Conservation (phyloP, 2,888 invertebrate genomes). For the Brachypterus glaber region DNA sequence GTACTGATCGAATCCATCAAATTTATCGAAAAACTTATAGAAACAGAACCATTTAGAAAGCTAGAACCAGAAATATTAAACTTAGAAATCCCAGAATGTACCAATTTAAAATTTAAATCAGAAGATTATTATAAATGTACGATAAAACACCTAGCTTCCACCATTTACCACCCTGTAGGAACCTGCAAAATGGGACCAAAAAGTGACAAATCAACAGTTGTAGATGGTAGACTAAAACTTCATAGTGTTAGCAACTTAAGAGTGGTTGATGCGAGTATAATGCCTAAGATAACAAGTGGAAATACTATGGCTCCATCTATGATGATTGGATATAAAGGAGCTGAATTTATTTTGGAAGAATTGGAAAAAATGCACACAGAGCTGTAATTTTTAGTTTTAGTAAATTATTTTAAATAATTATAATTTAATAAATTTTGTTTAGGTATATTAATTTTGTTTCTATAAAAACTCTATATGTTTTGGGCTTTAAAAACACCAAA, state of each 20-base stretch:
- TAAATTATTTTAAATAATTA: background rate
- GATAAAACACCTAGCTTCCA: constrained; percentile 29
- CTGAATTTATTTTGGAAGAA: constrained; percentile 40
- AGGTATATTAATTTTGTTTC: background rate
- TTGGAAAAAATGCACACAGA: background rate
- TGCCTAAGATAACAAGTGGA: constrained; percentile 58
- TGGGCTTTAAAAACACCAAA: constrained; percentile 42
- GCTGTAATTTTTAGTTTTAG: background rate
- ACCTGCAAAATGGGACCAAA: constrained; percentile 52
- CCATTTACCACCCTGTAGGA: constrained; percentile 29
- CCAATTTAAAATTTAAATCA: constrained; percentile 32
- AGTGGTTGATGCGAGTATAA: constrained; percentile 73
- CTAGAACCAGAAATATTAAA: constrained; percentile 35
- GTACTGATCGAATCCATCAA: constrained; percentile 45
- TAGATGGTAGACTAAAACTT: constrained; percentile 57
- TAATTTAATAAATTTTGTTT: background rate
- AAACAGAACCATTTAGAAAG: constrained; percentile 38
- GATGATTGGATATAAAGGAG: constrained; percentile 44
- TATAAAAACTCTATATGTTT: constrained; percentile 22
- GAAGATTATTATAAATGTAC: constrained; percentile 47
- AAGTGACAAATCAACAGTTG: constrained; percentile 52
- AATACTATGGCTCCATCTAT: constrained; percentile 46
- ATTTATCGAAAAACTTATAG: constrained; percentile 35
- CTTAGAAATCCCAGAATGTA: constrained; percentile 43
- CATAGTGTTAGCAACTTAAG: constrained; percentile 58